These are phyloP conservation scores for Gymnorhina tibicen DNA, from an alignment of 2,113 vertebrate genomes.

Conservation along the genomic window DNA sequence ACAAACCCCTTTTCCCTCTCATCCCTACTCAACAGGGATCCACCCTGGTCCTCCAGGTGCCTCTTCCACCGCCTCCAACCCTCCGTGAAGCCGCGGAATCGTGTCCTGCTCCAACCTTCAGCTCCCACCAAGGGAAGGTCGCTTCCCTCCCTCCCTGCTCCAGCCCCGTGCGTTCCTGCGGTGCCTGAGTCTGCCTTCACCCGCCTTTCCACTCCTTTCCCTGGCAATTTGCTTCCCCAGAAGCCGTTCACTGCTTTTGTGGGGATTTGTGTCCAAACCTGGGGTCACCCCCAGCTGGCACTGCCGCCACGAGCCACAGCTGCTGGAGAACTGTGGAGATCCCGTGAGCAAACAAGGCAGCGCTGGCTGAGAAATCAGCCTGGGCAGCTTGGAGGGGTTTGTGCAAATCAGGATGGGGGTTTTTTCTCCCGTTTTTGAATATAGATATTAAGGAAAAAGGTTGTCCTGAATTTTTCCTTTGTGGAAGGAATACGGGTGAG, in stretches of 20 bases:
- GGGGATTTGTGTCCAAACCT: background rate
- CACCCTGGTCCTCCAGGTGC: background rate
- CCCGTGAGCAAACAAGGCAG: background rate
- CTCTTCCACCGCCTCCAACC: background rate
- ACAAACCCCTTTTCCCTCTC: background rate
- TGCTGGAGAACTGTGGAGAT: background rate
- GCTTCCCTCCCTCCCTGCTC: background rate
- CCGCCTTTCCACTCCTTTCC: slow-evolving; percentile 17
- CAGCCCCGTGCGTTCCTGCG: background rate
- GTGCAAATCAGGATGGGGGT: background rate
- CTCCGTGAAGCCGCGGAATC: background rate
- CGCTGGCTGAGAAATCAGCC: background rate
- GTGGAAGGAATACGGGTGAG: background rate
- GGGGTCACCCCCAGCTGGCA: background rate
- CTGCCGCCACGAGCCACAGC: background rate
- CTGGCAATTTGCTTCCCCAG: background rate
- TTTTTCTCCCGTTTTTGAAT: background rate
- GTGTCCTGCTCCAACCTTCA: background rate
- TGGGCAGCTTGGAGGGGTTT: background rate
- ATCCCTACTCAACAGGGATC: background rate
- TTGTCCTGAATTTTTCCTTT: background rate
- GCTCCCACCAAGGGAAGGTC: background rate
- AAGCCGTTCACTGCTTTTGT: background rate
- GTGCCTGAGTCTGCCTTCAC: background rate
- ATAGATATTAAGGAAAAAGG: background rate